Conservation (phyloP, 2,888 invertebrate species). For the Brenthis ino region DNA sequence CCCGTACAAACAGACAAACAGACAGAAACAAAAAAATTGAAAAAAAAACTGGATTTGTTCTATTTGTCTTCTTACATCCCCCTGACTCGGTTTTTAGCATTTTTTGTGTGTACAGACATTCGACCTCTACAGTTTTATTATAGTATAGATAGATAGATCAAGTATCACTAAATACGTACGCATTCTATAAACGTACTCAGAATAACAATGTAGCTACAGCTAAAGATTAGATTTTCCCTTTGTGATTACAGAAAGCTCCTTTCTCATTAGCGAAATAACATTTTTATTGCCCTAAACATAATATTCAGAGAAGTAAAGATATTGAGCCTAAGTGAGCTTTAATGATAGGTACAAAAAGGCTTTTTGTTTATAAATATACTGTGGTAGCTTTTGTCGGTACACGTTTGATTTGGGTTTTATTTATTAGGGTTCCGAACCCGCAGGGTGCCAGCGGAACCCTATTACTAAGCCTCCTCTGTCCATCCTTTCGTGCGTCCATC, state of each 20-base stretch:
- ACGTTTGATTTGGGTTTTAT: too few species aligned
- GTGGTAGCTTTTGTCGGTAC: neutral
- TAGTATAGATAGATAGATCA: neutral
- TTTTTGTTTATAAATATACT: neutral
- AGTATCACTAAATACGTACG: conserved; percentile 19
- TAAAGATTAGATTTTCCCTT: conserved; percentile 28
- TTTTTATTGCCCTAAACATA: conserved; percentile 31
- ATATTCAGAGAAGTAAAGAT: conserved; percentile 8
- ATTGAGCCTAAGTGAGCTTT: neutral
- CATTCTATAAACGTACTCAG: conserved; percentile 26
- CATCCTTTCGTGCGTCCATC: too few species aligned
- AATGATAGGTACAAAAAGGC: neutral
- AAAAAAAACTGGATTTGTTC: too few species aligned
- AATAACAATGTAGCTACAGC: conserved; percentile 27
- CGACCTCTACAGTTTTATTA: too few species aligned
- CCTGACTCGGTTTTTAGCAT: too few species aligned
- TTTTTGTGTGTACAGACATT: too few species aligned
- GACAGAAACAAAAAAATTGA: too few species aligned
- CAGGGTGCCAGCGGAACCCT: too few species aligned
- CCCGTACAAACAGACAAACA: too few species aligned
- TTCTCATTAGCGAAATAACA: conserved; percentile 37
- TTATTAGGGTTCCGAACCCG: too few species aligned
- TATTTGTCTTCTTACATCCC: too few species aligned
- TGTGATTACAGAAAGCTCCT: conserved; percentile 41
- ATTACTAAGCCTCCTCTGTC: too few species aligned